Evolutionary conservation across 2,888 invertebrate species (phyloP), one percentile per base, ranked within the genome.

Genomic region (Pseudococcus longispinus): DNA sequence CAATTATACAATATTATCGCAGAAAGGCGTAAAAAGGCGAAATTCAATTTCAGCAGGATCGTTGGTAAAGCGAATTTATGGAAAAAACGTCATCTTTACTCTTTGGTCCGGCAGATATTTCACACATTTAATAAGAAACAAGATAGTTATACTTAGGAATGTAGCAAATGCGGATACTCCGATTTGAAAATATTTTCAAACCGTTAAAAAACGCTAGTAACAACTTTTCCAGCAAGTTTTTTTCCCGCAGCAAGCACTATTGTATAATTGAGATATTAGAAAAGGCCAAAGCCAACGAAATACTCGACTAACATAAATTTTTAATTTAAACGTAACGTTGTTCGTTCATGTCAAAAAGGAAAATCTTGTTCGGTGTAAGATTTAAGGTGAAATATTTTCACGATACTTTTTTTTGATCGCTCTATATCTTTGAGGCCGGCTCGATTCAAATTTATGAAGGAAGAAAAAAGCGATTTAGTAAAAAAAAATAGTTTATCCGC

Each of bases 311-410:
- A 80, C 42, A 80, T 80, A 42, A 80, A 80, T 80, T 37, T 80
- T 80, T 80, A 80, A 80, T 80, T 80, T 42, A 20, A 80, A 80
- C 77, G 77, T n/a, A 42, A n/a, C 42, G 37, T 42, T 80, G 77
- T 80, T 80, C 13, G 37, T 80, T 42, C 77, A 37, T 11, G 77
- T 80, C 77, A 37, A 42, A 70, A 70, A 20, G 37, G 37, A 80
- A 70, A 70, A 42, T 80, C 77, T 80, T 37, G 37, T 37, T 20
- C 42, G 15, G 42, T 20, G 20, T 13, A 42, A 80, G 77, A 42
- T 80, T 80, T 80, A 80, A 42, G 42, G 42, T 80, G 42, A 80
- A 80, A 80, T 80, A 80, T 80, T 80, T 80, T 80, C 42, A 42
- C 42, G 77, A 42, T 80, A 42, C 20, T 80, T 29, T 80, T 80